These are phyloP conservation scores for Lates japonicus DNA, from an alignment of 2,797 vertebrate genomes.

Conservation along the genomic window DNA sequence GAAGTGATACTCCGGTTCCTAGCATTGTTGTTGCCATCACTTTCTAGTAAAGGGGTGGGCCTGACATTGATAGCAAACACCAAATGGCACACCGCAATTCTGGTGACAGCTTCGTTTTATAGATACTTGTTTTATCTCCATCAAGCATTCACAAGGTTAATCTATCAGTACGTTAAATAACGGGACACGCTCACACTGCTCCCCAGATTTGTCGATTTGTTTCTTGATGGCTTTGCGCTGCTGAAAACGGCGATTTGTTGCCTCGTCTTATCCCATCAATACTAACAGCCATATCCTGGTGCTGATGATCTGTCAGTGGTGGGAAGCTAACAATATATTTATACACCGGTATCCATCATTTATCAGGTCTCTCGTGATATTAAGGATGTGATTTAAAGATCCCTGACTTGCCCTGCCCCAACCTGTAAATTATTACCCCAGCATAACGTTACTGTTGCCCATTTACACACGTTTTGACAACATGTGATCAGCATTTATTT, in stretches of 20 bases:
- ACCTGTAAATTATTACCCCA: not conserved
- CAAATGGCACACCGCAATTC: conserved; percentile 18
- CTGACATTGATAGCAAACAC: conserved; percentile 43
- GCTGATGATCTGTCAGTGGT: not conserved
- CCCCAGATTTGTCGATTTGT: not conserved
- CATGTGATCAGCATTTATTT: not conserved
- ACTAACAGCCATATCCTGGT: too few relatives aligned
- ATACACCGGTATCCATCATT: not conserved
- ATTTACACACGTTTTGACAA: not conserved
- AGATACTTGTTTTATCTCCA: conserved; percentile 4
- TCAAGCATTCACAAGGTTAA: conserved; percentile 16
- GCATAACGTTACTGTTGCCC: not conserved
- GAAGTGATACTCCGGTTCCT: conserved; percentile 70
- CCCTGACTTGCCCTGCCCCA: too few relatives aligned
- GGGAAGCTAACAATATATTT: not conserved
- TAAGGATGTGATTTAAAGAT: conserved; percentile 8
- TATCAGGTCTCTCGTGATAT: not conserved
- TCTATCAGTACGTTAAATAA: not conserved
- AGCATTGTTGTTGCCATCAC: conserved; percentile 74
- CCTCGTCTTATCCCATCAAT: not conserved
- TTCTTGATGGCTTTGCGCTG: not conserved
- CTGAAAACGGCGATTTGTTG: conserved; percentile 9
- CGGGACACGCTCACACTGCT: not conserved
- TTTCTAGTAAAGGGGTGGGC: conserved; percentile 69
- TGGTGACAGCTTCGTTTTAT: conserved; percentile 11